phyloP scores from a whole-genome alignment of 2,888 invertebrate genomes.

The Serripes groenlandicus region DNA sequence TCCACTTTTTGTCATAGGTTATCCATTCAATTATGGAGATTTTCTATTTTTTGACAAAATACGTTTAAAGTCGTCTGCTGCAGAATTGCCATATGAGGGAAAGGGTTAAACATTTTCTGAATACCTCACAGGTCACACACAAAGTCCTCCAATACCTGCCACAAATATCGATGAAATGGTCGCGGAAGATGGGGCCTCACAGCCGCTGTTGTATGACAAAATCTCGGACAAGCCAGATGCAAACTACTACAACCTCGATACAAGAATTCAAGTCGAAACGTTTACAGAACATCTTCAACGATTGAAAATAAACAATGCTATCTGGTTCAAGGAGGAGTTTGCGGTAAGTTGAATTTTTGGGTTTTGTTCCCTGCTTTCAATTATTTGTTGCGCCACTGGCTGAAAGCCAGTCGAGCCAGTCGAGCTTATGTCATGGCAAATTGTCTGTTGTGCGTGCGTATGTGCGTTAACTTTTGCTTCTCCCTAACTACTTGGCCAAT shows the following conservation, averaged over 20 bases:
- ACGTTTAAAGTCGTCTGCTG: neutral
- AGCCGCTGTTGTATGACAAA: neutral
- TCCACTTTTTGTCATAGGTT: neutral
- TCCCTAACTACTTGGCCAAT: no score
- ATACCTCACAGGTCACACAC: neutral
- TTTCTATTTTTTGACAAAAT: no score
- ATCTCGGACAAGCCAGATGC: neutral
- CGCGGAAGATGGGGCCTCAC: neutral
- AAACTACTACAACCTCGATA: slow-evolving; percentile 48
- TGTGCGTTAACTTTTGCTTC: no score
- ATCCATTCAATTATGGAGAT: no score
- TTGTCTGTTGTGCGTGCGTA: neutral
- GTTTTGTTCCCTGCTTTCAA: no score
- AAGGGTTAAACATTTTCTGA: neutral
- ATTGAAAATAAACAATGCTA: slow-evolving; percentile 22
- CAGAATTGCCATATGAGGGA: neutral
- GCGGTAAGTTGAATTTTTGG: slow-evolving; percentile 54
- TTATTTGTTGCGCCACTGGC: neutral
- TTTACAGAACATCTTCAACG: slow-evolving; percentile 53
- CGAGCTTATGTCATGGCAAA: neutral
- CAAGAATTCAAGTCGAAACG: slow-evolving; percentile 43
- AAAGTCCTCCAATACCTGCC: neutral
- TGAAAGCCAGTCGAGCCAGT: neutral
- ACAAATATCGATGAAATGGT: neutral
- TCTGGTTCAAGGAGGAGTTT: slow-evolving; percentile 65